Base-by-base conservation (phyloP, 30 jellyfish, hydroid and myxozoan genomes). In the Aurelia coerulea region DNA sequence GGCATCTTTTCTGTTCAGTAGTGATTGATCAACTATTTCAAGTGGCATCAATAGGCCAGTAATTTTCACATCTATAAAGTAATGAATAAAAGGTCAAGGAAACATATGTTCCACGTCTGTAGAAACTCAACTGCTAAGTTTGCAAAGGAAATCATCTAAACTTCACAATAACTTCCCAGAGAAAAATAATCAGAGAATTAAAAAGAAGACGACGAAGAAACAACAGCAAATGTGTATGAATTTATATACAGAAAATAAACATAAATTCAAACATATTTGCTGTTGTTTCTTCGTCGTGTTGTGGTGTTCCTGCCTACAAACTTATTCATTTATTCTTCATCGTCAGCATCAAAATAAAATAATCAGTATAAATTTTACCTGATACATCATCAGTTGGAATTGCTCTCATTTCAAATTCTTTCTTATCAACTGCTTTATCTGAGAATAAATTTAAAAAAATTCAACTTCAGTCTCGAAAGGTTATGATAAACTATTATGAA, bases 401-500 rank as follows among this genome's bases (percentile, higher is more conserved):
- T 63, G 96, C 80, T 66, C 64, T 87, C 90, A 87, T 77, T 68
- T 87, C 96, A 50, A 87, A 87, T 78, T 87, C 96, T 33, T 87
- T 78, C 17, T 54, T 64, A 7, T 85, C 86, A 23, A 32, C 69
- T 5, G 95, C 79, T 18, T 75, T 67, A 29, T 76, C 95, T 85
- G 80, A 2, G 56, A 65, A 50, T n/a, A 64, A 6, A 18, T 16
- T 10, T 4, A 2, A 14, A 6, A 1, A 37, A 73, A 8, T 23
- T 23, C 29, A 23, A 23, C 1, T 10, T 17, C 5, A 13, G 35
- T 0, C 10, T 15, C 6, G 6, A 19, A 41, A 59, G 31, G 10
- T 15, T 3, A 18, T 8, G 54, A 32, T 2, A 46, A 17, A 76
- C 51, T 2, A 39, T 0, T 6, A 39, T 39, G 51, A 39, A 46